These are phyloP conservation scores for Cynopterus sphinx DNA, from an alignment of 2,797 vertebrate genomes.

Conservation along the genomic window DNA sequence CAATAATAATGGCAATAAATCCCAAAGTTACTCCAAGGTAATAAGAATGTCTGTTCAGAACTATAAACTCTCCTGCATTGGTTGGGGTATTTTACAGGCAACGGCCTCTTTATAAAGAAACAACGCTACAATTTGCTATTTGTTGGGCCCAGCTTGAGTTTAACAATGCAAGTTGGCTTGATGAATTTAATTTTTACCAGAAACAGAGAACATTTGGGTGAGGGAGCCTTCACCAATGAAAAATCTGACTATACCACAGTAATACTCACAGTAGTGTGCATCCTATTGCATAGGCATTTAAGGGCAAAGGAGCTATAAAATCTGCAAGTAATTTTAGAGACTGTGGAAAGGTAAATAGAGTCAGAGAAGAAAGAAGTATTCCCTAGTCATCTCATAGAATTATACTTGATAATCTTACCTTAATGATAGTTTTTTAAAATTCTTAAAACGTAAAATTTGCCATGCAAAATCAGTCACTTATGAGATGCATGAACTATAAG, in stretches of 20 bases:
- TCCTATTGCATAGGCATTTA: not conserved
- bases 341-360: not conserved
- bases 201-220: not conserved
- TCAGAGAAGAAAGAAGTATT: not conserved
- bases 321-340: not conserved
- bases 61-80: not conserved
- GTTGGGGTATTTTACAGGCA: not conserved
- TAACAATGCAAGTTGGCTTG: not conserved
- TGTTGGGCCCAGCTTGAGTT: not conserved
- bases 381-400: not conserved
- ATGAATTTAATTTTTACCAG: not conserved
- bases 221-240: not conserved
- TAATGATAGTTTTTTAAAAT: not conserved
- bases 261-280: not conserved
- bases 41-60: slow-evolving; percentile 11
- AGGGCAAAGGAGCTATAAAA: not conserved
- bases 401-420: not conserved
- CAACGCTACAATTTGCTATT: not conserved
- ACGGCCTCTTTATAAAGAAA: slow-evolving; percentile 17
- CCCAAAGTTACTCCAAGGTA: not conserved
- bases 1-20: slow-evolving; percentile 25
- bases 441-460: not conserved
- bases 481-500: not conserved
- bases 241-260: not conserved
- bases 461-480: not conserved